Evolutionary conservation across 2,888 invertebrate genomes (phyloP).

Genomic region (Diloba caeruleocephala): DNA sequence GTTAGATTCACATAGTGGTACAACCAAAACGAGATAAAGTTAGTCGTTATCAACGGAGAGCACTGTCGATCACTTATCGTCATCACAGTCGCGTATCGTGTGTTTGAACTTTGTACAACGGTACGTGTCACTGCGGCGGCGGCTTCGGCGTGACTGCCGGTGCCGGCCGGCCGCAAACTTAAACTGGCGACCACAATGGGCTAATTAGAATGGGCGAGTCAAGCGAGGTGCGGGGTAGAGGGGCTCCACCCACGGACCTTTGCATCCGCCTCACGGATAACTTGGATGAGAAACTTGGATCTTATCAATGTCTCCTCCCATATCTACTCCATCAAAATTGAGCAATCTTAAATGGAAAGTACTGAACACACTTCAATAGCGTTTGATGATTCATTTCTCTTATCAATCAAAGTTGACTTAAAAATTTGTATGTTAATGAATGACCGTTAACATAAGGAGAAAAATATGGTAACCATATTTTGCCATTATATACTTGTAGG

Average conservation of each 20-base stretch:
- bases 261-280: conserved; percentile 84
- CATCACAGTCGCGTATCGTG: conserved; percentile 79
- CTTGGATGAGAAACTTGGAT: conserved; percentile 74
- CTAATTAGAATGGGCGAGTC: conserved; percentile 87
- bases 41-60: conserved; percentile 73
- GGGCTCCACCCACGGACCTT: conserved; percentile 85
- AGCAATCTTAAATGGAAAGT: background rate
- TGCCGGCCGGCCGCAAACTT: conserved; percentile 83
- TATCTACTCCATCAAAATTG: conserved; percentile 47
- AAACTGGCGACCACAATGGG: conserved; percentile 85
- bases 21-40: conserved; percentile 64
- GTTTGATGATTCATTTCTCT: background rate
- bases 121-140: conserved; percentile 73
- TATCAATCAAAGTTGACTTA: background rate
- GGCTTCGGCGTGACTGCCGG: conserved; percentile 82
- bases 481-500: background rate
- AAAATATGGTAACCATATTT: background rate
- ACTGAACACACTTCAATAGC: background rate
- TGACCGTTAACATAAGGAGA: conserved; percentile 20
- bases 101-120: conserved; percentile 45
- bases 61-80: conserved; percentile 84
- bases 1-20: conserved; percentile 72
- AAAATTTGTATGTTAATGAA: conserved; percentile 6
- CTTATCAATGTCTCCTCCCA: conserved; percentile 66
- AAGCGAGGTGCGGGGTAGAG: conserved; percentile 73